Conservation (phyloP, 1,140 invertebrate genomes). For the Mesaphorura yosii region DNA sequence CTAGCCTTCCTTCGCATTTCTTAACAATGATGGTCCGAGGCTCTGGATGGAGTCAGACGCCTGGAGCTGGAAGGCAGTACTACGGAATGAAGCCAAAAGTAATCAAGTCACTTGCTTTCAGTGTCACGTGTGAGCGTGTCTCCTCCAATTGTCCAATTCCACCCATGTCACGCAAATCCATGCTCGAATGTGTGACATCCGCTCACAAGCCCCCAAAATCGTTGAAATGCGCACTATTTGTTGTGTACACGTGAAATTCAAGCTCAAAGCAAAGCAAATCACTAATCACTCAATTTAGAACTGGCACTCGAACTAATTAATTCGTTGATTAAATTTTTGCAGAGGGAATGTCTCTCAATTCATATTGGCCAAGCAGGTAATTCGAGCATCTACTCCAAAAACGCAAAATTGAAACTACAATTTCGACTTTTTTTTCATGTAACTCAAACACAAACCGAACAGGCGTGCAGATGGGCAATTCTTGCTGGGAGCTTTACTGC, state of each 20-base stretch:
- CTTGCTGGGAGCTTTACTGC: conserved; percentile 77
- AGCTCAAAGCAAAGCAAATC: too few relatives aligned
- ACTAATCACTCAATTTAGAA: too few relatives aligned
- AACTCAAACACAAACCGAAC: too few relatives aligned
- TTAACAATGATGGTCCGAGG: too few relatives aligned
- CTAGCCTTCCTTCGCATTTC: too few relatives aligned
- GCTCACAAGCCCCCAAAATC: too few relatives aligned
- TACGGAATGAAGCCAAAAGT: conserved; percentile 25
- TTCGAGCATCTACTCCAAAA: background rate
- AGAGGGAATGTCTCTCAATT: conserved; percentile 72
- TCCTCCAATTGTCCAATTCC: background rate
- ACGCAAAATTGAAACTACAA: background rate
- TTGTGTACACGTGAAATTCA: too few relatives aligned
- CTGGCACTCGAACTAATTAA: too few relatives aligned
- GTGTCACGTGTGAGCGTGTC: background rate
- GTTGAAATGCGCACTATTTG: too few relatives aligned
- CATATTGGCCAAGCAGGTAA: conserved; percentile 74
- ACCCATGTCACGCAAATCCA: too few relatives aligned
- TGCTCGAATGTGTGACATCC: too few relatives aligned
- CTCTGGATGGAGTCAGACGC: background rate
- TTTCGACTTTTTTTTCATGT: background rate
- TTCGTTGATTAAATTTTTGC: background rate
- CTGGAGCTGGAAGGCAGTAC: conserved; percentile 13
- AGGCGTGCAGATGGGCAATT: conserved; percentile 64
- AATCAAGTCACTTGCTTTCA: conserved; percentile 4